Evolutionary conservation across 2,797 vertebrate species (phyloP).

Genomic region (Perodicticus potto): DNA sequence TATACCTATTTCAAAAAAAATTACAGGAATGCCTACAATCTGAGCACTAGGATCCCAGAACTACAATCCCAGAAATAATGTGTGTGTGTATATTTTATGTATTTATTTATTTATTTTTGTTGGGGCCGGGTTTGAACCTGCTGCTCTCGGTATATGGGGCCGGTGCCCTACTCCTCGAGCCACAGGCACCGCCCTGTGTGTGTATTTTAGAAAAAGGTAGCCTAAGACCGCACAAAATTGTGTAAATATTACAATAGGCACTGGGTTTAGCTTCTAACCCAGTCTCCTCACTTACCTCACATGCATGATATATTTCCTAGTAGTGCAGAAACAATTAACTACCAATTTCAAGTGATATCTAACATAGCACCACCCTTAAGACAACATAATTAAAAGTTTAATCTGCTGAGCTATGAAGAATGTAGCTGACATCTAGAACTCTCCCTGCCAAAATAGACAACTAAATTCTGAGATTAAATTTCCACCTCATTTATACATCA

Average conservation of each 20-base stretch:
- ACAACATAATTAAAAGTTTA: slow-evolving; percentile 47
- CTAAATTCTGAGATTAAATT: slow-evolving; percentile 4
- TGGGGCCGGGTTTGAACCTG: too few species aligned
- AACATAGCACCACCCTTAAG: not conserved
- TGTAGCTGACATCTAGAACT: not conserved
- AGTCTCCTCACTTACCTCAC: not conserved
- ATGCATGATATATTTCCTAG: not conserved
- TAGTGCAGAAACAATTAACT: not conserved
- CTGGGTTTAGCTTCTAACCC: slow-evolving; percentile 24
- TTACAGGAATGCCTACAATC: not conserved
- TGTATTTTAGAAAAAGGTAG: slow-evolving; percentile 70
- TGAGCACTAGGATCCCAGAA: not conserved
- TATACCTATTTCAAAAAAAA: not conserved
- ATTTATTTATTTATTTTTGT: too few species aligned
- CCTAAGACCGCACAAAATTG: slow-evolving; percentile 89
- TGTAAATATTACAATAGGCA: slow-evolving; percentile 9
- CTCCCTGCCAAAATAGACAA: slow-evolving; percentile 32
- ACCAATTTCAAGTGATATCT: slow-evolving; percentile 26
- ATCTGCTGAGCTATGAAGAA: not conserved
- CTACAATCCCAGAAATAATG: not conserved
- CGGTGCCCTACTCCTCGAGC: too few species aligned
- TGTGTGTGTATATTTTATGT: too few species aligned
- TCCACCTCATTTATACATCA: slow-evolving; percentile 39
- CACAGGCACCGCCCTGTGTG: not conserved
- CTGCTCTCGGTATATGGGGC: too few species aligned